Conservation (phyloP, 2,888 invertebrate species). For the Podabrus alpinus region DNA sequence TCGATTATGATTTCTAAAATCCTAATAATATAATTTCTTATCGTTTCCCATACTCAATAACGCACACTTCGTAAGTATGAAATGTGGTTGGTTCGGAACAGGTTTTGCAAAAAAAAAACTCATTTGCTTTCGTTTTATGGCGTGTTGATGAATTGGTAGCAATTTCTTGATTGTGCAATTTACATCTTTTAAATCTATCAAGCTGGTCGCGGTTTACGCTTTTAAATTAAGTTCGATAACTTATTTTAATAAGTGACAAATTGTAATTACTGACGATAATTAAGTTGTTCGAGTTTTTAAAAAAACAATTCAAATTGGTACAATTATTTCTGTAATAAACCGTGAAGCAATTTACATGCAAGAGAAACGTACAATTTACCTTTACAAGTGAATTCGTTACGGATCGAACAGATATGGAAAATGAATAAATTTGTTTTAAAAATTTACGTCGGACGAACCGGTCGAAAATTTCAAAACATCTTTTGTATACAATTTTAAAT, state of each 20-base stretch:
- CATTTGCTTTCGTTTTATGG: not conserved
- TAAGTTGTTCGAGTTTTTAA: not conserved
- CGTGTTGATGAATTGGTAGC: not conserved
- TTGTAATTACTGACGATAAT: not conserved
- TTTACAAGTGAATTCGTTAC: not conserved
- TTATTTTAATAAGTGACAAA: conserved; percentile 1
- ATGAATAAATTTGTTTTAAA: not conserved
- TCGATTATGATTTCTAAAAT: not conserved
- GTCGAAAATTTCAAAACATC: not conserved
- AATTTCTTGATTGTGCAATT: not conserved
- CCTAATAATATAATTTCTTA: not conserved
- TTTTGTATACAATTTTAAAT: not conserved
- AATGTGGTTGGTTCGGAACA: not conserved
- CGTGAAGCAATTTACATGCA: not conserved
- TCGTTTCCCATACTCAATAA: not conserved
- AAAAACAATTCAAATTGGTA: not conserved
- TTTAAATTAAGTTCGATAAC: not conserved
- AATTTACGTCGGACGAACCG: not conserved
- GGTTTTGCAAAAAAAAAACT: not conserved
- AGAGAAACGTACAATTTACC: not conserved
- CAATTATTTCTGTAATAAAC: not conserved
- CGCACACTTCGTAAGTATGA: not conserved
- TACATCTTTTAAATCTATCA: not conserved
- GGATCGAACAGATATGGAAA: not conserved
- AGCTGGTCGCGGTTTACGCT: not conserved